These are phyloP conservation scores for Oreonectes daqikongensis DNA, from an alignment of 2,797 vertebrate species.

Conservation along the genomic window DNA sequence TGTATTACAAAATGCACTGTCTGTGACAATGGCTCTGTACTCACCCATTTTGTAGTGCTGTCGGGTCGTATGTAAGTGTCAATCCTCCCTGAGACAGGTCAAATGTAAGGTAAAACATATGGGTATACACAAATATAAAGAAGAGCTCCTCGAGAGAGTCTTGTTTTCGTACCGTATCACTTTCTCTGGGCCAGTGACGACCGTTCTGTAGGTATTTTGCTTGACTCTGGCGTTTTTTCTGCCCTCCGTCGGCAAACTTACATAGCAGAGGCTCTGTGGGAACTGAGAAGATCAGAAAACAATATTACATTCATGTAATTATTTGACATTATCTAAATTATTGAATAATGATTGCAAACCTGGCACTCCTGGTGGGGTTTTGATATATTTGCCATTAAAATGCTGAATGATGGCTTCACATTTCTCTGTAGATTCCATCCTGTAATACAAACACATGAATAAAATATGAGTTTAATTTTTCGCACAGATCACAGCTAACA, in stretches of 20 bases:
- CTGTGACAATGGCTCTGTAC: constrained; percentile 47
- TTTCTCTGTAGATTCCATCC: constrained; percentile 97
- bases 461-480: background rate
- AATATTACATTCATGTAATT: background rate
- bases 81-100: constrained; percentile 81
- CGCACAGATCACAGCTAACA: too few relatives aligned
- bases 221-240: constrained; percentile 93
- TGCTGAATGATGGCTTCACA: constrained; percentile 95
- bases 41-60: constrained; percentile 93
- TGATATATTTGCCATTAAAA: constrained; percentile 96
- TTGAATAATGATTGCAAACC: constrained; percentile 69
- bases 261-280: constrained; percentile 90
- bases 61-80: constrained; percentile 90
- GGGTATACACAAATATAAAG: background rate
- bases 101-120: background rate
- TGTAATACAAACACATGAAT: constrained; percentile 58
- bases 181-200: constrained; percentile 84
- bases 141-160: background rate
- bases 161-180: constrained; percentile 77
- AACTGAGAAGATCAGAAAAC: constrained; percentile 58
- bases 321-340: background rate
- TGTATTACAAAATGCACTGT: too few relatives aligned
- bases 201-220: constrained; percentile 89
- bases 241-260: constrained; percentile 94
- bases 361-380: constrained; percentile 88